A percentile compares a stretch with the other conserved stretches of the same genome.
Conservation (phyloP, 2,888 invertebrate genomes). For the Cinara cedri region DNA sequence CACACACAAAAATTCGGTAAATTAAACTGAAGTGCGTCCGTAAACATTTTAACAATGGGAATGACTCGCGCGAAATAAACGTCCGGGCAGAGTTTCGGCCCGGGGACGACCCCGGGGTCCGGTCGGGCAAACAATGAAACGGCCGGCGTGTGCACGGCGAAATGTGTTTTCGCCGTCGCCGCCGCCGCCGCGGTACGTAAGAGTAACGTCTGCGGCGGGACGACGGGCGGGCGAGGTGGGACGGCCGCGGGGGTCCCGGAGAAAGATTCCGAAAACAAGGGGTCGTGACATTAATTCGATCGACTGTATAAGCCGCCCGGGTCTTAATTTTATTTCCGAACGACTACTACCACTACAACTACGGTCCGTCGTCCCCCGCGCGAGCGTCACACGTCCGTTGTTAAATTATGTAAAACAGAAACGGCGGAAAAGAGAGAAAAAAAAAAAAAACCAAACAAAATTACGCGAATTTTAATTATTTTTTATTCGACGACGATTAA, state of each 20-base stretch:
- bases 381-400: background rate
- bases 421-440: background rate
- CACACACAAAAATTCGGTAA: background rate
- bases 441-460: background rate
- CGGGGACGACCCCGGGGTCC: background rate
- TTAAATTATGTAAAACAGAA: conserved; percentile 16
- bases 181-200: too few relatives aligned
- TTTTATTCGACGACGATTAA: background rate
- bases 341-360: too few relatives aligned
- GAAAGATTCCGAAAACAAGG: conserved; percentile 44
- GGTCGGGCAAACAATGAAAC: conserved; percentile 30
- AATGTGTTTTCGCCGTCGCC: conserved; percentile 33
- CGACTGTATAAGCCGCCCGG: conserved; percentile 4
- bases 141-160: too few relatives aligned
- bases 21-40: conserved; percentile 38
- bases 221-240: too few relatives aligned
- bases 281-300: conserved; percentile 38
- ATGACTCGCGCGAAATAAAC: conserved; percentile 25
- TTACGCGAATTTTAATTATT: conserved; percentile 12
- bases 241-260: background rate
- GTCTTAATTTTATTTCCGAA: conserved; percentile 18
- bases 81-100: background rate
- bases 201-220: conserved; percentile 5
- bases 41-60: conserved; percentile 37
- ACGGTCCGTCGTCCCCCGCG: too few relatives aligned